Evolutionary conservation across 1,140 invertebrate species (phyloP), one percentile per base, ranked within the genome.

Genomic region (Bombus polaris): DNA sequence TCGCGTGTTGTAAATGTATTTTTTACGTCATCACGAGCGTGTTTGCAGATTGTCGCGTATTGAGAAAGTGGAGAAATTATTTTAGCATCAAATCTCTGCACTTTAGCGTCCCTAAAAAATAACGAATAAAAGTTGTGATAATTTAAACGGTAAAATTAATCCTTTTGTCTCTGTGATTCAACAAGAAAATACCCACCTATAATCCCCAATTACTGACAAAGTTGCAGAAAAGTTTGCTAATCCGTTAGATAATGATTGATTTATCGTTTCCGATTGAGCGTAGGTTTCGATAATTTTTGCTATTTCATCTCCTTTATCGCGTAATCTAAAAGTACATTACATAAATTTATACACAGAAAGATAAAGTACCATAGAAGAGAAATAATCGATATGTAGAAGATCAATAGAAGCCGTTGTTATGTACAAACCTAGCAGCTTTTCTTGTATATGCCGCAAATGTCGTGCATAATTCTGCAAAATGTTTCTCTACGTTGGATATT

Each of bases 1-100:
- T 97, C 97, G 39, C 97, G 95, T 0, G 96, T 96, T 68, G 95
- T 95, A 88, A 97, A 97, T 25, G 97, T 97, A 88, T 96, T 96
- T 88, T 97, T 97, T 0, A 98, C 94, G 92, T 97, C 97, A 74
- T 97, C 97, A 42, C 97, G 96, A 0, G 97, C 96, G 87, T 97
- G 96, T 91, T 97, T 97, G 89, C 97, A 98, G 83, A 97, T 96
- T 9, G 95, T 95, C 90, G 97, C 96, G 88, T 98, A 98, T 86
- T 97, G 96, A 12, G 96, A 96, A 79, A 98, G 93, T 79, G 97
- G 96, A 39, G 96, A 94, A 66, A 96, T 93, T 28, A 97, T 96
- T 95, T 97, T 97, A 3, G 96, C 94, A 91, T 98, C 97, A 70
- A 98, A 93, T 42, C 97, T 95, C 88, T 97, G 96, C 18, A 97